Evolutionary conservation across 2,113 vertebrate species (phyloP).

Genomic region (Sitta europaea): DNA sequence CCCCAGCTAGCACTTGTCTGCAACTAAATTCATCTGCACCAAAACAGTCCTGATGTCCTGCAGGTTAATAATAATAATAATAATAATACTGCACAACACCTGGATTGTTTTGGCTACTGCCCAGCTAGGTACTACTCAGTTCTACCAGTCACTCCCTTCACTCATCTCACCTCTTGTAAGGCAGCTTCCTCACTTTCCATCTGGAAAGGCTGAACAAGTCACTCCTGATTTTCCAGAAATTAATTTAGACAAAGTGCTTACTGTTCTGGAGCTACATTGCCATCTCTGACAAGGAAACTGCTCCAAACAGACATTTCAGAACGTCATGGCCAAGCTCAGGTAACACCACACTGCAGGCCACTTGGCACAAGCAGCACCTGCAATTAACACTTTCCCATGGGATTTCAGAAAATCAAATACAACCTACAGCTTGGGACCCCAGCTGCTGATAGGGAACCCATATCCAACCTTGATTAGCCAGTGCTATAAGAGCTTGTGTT

Average conservation of each 20-base stretch:
- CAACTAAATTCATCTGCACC: neutral
- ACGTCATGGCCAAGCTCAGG: neutral
- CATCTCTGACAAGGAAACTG: neutral
- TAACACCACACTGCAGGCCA: neutral
- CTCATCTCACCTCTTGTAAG: neutral
- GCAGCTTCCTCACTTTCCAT: neutral
- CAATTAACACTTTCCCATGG: neutral
- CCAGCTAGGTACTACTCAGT: neutral
- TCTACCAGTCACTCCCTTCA: neutral
- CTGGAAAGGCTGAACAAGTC: neutral
- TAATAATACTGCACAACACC: neutral
- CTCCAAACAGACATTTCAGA: neutral
- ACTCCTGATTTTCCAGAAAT: slow-evolving; percentile 29
- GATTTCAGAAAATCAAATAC: neutral
- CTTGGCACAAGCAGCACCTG: neutral
- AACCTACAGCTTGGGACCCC: neutral
- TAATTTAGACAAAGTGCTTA: neutral
- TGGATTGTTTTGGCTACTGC: neutral
- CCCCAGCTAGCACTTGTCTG: neutral
- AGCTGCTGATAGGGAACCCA: neutral
- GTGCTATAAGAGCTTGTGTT: neutral
- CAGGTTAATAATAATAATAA: neutral
- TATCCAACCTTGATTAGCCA: neutral
- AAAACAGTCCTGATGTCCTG: neutral
- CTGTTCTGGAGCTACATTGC: neutral